A percentile compares a stretch with the other conserved stretches of the same genome.
These are phyloP conservation scores for Neopipo cinnamomea DNA, from an alignment of 2,113 vertebrate species.

Conservation along the genomic window DNA sequence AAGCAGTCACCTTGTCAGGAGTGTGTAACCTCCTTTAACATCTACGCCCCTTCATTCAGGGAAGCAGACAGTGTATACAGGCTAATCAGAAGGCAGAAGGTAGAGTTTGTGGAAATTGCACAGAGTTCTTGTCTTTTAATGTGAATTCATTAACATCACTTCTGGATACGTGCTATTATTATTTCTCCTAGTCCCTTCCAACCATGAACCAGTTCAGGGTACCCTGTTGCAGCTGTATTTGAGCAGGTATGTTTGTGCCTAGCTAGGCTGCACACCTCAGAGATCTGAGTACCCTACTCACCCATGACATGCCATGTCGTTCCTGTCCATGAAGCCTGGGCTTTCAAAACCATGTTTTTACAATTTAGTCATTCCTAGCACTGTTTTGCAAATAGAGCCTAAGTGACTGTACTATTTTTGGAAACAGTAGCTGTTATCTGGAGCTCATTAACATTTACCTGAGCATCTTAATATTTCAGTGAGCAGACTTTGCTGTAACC, in stretches of 20 bases:
- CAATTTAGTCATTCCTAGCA: background rate
- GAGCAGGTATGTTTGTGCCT: background rate
- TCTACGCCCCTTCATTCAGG: background rate
- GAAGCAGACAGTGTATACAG: accelerated
- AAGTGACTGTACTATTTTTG: background rate
- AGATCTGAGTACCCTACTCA: accelerated
- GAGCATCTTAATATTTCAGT: background rate
- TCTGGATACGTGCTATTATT: background rate
- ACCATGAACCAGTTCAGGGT: background rate
- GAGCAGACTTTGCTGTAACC: background rate
- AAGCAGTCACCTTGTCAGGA: background rate
- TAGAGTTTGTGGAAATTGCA: background rate
- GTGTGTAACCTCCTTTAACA: background rate
- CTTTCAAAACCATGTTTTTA: background rate
- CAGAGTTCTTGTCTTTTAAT: background rate
- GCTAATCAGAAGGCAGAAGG: background rate
- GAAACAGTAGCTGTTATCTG: background rate
- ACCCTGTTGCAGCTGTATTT: background rate
- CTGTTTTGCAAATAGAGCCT: background rate
- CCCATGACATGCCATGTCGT: background rate
- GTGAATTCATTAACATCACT: background rate
- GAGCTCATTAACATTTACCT: background rate
- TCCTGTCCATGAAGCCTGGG: background rate
- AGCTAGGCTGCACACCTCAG: accelerated
- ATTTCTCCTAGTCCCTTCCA: background rate